These are phyloP conservation scores for Cyrtonyx montezumae DNA, from an alignment of 2,113 vertebrate species.

Conservation along the genomic window DNA sequence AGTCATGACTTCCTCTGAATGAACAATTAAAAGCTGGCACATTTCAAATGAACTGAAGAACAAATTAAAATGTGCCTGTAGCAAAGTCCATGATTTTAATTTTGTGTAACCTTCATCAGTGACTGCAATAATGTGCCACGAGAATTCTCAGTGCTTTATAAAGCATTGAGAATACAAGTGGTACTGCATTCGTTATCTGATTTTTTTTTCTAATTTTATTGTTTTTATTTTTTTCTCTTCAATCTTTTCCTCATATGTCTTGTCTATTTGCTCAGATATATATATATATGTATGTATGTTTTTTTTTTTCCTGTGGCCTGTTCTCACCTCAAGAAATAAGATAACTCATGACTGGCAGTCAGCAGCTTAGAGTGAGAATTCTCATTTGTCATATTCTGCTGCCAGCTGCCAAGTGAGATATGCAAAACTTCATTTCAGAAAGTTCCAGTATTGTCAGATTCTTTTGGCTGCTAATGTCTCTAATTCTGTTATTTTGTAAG, in stretches of 20 bases:
- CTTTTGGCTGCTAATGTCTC: conserved; percentile 28
- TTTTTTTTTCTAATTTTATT: not conserved
- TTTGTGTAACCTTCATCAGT: conserved; percentile 23
- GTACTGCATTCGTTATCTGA: not conserved
- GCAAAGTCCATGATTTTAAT: not conserved
- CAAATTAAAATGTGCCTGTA: conserved; percentile 19
- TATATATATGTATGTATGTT: not conserved
- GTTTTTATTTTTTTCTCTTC: not conserved
- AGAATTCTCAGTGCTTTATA: not conserved
- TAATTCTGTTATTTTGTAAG: conserved; percentile 9
- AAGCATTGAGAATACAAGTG: not conserved
- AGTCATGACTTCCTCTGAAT: not conserved
- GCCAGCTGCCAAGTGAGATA: conserved; percentile 65
- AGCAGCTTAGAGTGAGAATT: conserved; percentile 55
- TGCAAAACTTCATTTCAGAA: conserved; percentile 55
- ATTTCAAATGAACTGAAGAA: conserved; percentile 33
- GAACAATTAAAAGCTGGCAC: conserved; percentile 22
- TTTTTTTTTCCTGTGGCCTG: conserved; percentile 14
- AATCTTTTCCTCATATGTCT: not conserved
- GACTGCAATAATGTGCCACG: not conserved
- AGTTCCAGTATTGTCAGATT: conserved; percentile 44
- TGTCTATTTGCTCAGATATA: not conserved
- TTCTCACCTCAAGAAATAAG: conserved; percentile 39
- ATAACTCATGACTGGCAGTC: conserved; percentile 68
- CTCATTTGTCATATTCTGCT: conserved; percentile 57